Evolutionary conservation across 2,888 invertebrate species (phyloP), one percentile per base, ranked within the genome.

Genomic region (Leptinotarsa peninsularis): DNA sequence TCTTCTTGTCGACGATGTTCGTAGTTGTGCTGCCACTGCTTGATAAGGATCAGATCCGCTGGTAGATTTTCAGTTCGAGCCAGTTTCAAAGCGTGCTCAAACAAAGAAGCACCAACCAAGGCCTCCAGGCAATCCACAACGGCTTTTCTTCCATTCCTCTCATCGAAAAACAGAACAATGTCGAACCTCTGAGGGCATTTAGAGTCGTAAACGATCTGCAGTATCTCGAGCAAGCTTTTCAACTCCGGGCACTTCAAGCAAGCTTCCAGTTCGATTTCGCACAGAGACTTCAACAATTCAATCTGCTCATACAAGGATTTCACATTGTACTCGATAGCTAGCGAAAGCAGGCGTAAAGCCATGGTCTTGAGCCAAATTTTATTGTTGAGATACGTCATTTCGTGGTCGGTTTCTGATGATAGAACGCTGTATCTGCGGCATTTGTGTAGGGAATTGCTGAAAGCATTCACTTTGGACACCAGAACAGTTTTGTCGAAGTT

Each of bases 301-400:
- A 91, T 90, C 85, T 93, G 93, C 82, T 93, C 91, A 80, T 90
- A 90, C 0, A 91, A 89, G 71, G 93, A 94, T 56, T 90, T 89
- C 79, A 94, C 92, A 80, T 91, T 91, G 76, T 90, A 87, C 72
- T 91, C 90, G 0, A 95, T 85, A 2, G 93, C 91, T 1, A 90
- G 88, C 75, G 92, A 90, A n/a, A 93, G 88, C 43, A 94, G 87
- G 13, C 90, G 89, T 23, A 93, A 89, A 0, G 92, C 89, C 0
- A 91, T 89, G 72, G 84, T 89, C 80, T 92, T 91, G 67, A 93
- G 82, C 89, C 91, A 90, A 1, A 89, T 86, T 74, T 91, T 91
- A 82, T 91, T 92, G 4, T 87, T 88, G 10, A 89, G 81, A 74
- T 89, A 89, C 0, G 88, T 89, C 85, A 86, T 88, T 79, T 91